Percentiles rank a stretch among this genome's conserved stretches.
Conservation (phyloP, 92 coral and sea anemone genomes). For the Metridium senile region DNA sequence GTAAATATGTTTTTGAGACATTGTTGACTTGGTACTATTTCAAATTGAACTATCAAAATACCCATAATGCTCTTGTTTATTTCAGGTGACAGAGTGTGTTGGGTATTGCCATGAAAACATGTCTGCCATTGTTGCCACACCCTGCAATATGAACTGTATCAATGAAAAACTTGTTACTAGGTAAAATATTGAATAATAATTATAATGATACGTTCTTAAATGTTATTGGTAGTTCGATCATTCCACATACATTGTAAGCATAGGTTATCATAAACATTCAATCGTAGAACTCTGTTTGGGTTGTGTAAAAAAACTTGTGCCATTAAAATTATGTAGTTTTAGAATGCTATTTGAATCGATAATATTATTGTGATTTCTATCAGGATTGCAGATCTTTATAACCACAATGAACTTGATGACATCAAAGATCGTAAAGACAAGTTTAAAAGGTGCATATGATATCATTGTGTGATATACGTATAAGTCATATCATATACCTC, state of each 20-base stretch:
- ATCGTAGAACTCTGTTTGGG: too few species aligned
- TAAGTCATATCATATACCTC: too few species aligned
- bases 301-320: not conserved
- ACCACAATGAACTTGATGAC: constrained; percentile 81
- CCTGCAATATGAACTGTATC: constrained; percentile 96
- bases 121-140: constrained; percentile 94
- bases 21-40: too few species aligned
- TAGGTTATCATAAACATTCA: too few species aligned
- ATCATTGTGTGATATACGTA: too few species aligned
- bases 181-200: constrained; percentile 31
- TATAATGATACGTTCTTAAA: too few species aligned
- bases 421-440: constrained; percentile 94
- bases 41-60: not conserved
- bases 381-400: constrained; percentile 92
- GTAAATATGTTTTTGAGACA: too few species aligned
- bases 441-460: constrained; percentile 76
- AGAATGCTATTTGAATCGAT: too few species aligned
- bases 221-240: too few species aligned
- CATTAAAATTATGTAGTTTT: too few species aligned
- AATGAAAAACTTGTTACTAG: constrained; percentile 96
- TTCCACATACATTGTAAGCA: too few species aligned
- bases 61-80: not conserved
- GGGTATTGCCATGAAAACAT: constrained; percentile 86
- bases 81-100: constrained; percentile 83
- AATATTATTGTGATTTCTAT: not conserved